Base-by-base conservation (phyloP, 2,113 vertebrate genomes). In the Paedocypris sp. region DNA sequence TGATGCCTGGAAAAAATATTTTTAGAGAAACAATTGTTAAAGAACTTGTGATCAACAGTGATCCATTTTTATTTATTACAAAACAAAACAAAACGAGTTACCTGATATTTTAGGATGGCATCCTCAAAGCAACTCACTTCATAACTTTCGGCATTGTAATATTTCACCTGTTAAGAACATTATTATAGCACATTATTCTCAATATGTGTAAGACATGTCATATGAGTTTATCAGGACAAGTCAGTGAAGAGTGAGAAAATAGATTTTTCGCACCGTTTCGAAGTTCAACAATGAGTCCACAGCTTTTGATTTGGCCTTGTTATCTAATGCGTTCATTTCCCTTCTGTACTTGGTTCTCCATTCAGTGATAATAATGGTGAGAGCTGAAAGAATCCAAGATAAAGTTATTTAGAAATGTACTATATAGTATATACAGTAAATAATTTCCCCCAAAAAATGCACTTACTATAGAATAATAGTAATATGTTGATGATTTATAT, bases 211-310 rank as follows among this genome's bases (percentile, higher is more conserved):
- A 10, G 12, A 5, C 9, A n/a, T 23, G 15, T 26, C 15, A 15
- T 4, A 7, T 7, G 22, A 2, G 26, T 12, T 43, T 20, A 20
- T 43, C 22, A 26, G 23, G n/a, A 47, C 11, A 3, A 23, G 10
- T n/a, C n/a, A n/a, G n/a, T n/a, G n/a, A 35, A 35, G 10, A 35
- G 10, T 10, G 33, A 35, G 33, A 4, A n/a, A 35, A 35, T n/a
- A 8, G n/a, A n/a, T n/a, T n/a, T 35, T 11, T 1, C 15, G 6
- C 38, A 98, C 95, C 83, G 93, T 98, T 81, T 99, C 94, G 0
- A 97, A 98, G 82, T 98, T 99, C 2, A 99, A 82, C 64, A 99
- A 80, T 0, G 95, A 98, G 71, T 99, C 95, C 74, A 99, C 90
- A 0, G 94, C 94, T 31, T 82, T 88, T 4, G 92, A 70, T 50